phyloP scores from a whole-genome alignment of 2,113 vertebrate genomes.

The Poeciliopsis retropinna region DNA sequence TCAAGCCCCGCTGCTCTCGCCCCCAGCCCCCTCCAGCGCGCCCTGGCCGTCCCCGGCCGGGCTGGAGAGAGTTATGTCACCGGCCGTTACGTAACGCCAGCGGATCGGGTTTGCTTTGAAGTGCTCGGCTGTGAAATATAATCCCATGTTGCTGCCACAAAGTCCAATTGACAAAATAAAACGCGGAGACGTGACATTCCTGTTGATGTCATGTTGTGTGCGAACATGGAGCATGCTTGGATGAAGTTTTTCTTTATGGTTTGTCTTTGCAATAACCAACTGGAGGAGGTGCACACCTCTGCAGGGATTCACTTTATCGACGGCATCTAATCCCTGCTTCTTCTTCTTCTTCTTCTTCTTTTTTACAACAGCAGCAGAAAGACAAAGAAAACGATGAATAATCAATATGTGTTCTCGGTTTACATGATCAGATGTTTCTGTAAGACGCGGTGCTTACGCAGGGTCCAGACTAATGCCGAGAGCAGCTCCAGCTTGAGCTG shows the following conservation, averaged over 20 bases:
- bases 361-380: conserved; percentile 16
- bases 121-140: conserved; percentile 67
- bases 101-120: conserved; percentile 68
- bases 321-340: neutral
- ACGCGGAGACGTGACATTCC: neutral
- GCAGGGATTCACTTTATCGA: neutral
- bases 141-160: conserved; percentile 58
- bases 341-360: too few species aligned
- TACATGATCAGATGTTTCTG: conserved; percentile 35
- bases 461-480: neutral
- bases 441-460: conserved; percentile 8
- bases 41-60: conserved; percentile 46
- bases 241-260: neutral
- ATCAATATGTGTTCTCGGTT: conserved; percentile 55
- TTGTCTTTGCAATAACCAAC: neutral
- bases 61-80: conserved; percentile 74
- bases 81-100: conserved; percentile 72
- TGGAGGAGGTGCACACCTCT: too few species aligned
- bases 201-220: neutral
- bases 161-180: conserved; percentile 44
- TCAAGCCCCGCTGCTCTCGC: conserved; percentile 22
- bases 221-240: neutral
- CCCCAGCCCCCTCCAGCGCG: conserved; percentile 6
- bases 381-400: conserved; percentile 59
- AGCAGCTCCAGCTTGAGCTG: neutral